These are phyloP conservation scores for Pygoscelis antarcticus DNA, from an alignment of 2,113 vertebrate species.

Conservation along the genomic window DNA sequence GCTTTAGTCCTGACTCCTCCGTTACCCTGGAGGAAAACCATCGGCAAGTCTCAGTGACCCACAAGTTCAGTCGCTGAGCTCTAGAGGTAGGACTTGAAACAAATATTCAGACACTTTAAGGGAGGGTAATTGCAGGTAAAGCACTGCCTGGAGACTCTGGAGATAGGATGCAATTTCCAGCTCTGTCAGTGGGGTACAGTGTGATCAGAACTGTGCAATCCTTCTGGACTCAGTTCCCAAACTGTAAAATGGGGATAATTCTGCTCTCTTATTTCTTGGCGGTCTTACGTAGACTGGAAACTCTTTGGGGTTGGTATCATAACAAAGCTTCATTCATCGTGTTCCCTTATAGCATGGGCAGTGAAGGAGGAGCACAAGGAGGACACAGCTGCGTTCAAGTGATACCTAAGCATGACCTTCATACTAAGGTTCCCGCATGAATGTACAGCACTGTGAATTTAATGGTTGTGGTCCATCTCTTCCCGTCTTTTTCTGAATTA, in stretches of 20 bases:
- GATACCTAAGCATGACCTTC: background rate
- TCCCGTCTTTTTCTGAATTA: background rate
- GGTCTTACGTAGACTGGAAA: background rate
- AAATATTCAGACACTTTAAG: background rate
- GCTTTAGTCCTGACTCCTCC: background rate
- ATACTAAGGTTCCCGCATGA: background rate
- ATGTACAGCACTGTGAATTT: background rate
- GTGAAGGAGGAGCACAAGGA: background rate
- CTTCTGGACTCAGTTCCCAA: background rate
- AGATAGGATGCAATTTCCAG: background rate
- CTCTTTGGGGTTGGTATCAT: background rate
- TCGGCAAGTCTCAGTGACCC: background rate
- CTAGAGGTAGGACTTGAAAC: background rate
- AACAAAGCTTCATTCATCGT: background rate
- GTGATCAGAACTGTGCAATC: background rate
- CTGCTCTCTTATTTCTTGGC: background rate
- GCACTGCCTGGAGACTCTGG: background rate
- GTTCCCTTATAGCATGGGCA: background rate
- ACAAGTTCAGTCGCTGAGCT: fast-evolving
- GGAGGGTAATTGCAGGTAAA: background rate
- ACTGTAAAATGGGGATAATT: background rate
- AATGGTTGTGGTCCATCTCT: background rate
- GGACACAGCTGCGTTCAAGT: background rate
- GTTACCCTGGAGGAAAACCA: background rate
- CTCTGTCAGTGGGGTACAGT: background rate